A percentile compares a stretch with the other conserved stretches of the same genome.
Conservation (phyloP, 2,113 vertebrate species). For the Hyla sarda region DNA sequence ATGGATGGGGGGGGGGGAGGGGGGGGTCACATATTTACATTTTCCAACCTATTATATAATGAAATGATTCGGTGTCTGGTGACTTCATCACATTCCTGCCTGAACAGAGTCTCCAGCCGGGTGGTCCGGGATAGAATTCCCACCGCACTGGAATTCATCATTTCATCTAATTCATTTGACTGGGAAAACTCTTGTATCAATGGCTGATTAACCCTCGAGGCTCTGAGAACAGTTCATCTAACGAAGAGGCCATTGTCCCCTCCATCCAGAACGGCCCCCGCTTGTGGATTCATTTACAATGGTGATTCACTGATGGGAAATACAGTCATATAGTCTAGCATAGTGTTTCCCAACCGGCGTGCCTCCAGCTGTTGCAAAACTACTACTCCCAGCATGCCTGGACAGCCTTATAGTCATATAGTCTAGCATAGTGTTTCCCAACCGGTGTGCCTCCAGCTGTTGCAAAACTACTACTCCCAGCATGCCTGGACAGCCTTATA, state of each 20-base stretch:
- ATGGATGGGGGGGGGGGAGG: background rate
- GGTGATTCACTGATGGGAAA: too few species aligned
- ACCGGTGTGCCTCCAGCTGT: too few species aligned
- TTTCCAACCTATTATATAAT: background rate
- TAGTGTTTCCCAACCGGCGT: too few species aligned
- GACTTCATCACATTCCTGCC: conserved; percentile 15
- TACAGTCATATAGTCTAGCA: too few species aligned
- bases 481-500: too few species aligned
- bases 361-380: too few species aligned
- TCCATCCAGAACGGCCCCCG: background rate
- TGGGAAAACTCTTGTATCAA: background rate
- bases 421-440: too few species aligned
- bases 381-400: too few species aligned
- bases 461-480: too few species aligned
- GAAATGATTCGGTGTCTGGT: background rate
- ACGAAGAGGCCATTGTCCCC: conserved; percentile 19
- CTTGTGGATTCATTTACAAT: too few species aligned
- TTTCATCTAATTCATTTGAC: conserved; percentile 29
- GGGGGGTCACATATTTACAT: background rate
- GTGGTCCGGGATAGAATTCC: conserved; percentile 40
- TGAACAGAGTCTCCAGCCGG: background rate
- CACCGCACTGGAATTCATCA: conserved; percentile 46
- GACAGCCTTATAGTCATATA: too few species aligned
- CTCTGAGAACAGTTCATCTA: conserved; percentile 14
- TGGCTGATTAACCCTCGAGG: background rate